Conservation (phyloP, 2,113 vertebrate species). For the Carollia perspicillata region DNA sequence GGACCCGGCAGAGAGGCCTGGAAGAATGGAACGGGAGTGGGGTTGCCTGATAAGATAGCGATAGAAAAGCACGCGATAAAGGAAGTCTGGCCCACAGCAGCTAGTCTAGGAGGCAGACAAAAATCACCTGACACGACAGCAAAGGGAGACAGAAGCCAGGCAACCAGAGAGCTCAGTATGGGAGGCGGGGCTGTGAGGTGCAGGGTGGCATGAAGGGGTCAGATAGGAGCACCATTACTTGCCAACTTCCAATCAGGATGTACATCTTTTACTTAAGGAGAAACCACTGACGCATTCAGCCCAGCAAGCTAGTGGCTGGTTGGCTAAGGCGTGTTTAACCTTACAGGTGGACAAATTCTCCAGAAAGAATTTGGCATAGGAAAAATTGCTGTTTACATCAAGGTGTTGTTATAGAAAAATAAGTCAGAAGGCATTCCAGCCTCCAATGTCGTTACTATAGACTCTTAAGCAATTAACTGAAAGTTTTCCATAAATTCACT, state of each 20-base stretch:
- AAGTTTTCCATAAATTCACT: neutral
- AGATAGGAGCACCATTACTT: neutral
- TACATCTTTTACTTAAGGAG: neutral
- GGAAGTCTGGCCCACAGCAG: slow-evolving; percentile 17
- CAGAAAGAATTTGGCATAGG: neutral
- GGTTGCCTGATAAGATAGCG: slow-evolving; percentile 50
- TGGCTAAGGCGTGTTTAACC: neutral
- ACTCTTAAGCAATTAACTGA: neutral
- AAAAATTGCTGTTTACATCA: neutral
- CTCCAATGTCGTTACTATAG: neutral
- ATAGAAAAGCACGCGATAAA: slow-evolving; percentile 47
- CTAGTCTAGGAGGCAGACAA: neutral
- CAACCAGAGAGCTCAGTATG: neutral
- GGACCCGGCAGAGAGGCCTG: neutral
- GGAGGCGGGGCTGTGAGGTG: neutral
- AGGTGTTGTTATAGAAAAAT: neutral
- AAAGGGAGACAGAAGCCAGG: neutral
- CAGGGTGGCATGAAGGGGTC: neutral
- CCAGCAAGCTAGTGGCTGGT: neutral
- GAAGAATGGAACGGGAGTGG: slow-evolving; percentile 21
- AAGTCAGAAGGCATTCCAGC: neutral
- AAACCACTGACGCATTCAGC: slow-evolving; percentile 8
- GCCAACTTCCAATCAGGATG: neutral
- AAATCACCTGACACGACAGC: neutral
- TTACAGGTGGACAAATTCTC: neutral